These are phyloP conservation scores for Aphidoletes aphidimyza DNA, from an alignment of 2,888 invertebrate genomes.

Conservation along the genomic window DNA sequence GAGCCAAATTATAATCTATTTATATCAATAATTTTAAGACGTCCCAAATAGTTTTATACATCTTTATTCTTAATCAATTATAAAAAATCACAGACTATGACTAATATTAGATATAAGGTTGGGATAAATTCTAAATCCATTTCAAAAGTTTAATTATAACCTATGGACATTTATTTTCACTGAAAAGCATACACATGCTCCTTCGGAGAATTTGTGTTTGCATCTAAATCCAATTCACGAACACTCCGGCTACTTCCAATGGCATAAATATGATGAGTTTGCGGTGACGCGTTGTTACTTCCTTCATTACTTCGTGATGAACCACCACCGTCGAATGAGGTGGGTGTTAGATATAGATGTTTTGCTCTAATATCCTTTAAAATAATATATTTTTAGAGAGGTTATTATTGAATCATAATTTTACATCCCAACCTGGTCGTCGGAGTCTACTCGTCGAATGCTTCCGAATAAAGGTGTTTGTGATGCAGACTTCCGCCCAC, in stretches of 20 bases:
- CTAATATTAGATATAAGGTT: too few species aligned
- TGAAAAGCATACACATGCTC: slow-evolving; percentile 54
- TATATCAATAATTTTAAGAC: too few species aligned
- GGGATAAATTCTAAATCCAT: too few species aligned
- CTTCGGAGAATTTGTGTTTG: slow-evolving; percentile 52
- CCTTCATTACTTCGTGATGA: slow-evolving; percentile 52
- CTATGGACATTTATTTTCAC: neutral
- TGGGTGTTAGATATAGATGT: slow-evolving; percentile 66
- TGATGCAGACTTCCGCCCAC: slow-evolving; percentile 64
- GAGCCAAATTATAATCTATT: too few species aligned
- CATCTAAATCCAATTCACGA: neutral
- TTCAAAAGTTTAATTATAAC: too few species aligned
- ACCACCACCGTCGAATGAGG: slow-evolving; percentile 21
- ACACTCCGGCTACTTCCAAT: slow-evolving; percentile 12
- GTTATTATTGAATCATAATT: slow-evolving; percentile 57
- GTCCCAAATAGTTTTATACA: too few species aligned
- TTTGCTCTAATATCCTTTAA: slow-evolving; percentile 57
- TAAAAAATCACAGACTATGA: too few species aligned
- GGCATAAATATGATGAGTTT: slow-evolving; percentile 52
- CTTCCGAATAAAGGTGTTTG: slow-evolving; percentile 64
- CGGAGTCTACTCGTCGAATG: slow-evolving; percentile 64
- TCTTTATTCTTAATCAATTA: too few species aligned
- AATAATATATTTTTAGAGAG: too few species aligned
- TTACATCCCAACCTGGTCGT: slow-evolving; percentile 61
- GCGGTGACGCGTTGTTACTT: slow-evolving; percentile 37